Evolutionary conservation across 2,113 vertebrate genomes (phyloP).

Genomic region (Chaenogobius annularis): DNA sequence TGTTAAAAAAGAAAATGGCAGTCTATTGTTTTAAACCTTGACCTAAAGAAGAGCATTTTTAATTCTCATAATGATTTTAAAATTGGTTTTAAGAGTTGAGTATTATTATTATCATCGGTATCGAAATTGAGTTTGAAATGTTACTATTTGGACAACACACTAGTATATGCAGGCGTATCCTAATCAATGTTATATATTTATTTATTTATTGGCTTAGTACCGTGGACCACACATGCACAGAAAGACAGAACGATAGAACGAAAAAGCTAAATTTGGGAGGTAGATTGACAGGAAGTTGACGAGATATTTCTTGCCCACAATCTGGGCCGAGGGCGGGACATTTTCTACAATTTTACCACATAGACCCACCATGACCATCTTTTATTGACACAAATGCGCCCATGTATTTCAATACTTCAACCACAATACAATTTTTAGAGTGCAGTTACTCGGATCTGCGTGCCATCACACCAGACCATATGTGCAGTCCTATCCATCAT

Average conservation of each 20-base stretch:
- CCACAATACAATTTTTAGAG: slow-evolving; percentile 47
- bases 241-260: slow-evolving; percentile 3
- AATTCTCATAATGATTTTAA: too few relatives aligned
- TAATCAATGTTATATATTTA: not conserved
- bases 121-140: too few relatives aligned
- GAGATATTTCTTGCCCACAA: slow-evolving; percentile 60
- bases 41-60: too few relatives aligned
- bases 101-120: too few relatives aligned
- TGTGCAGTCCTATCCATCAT: slow-evolving; percentile 41
- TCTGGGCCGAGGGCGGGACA: slow-evolving; percentile 34
- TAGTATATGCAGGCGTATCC: not conserved
- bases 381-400: slow-evolving; percentile 53
- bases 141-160: too few relatives aligned
- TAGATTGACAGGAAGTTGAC: slow-evolving; percentile 52
- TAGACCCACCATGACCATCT: slow-evolving; percentile 24
- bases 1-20: too few relatives aligned
- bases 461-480: slow-evolving; percentile 7
- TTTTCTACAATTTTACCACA: slow-evolving; percentile 28
- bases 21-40: too few relatives aligned
- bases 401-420: slow-evolving; percentile 61
- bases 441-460: slow-evolving; percentile 13
- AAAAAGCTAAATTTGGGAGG: slow-evolving; percentile 23
- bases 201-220: not conserved
- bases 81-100: too few relatives aligned
- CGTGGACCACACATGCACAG: slow-evolving; percentile 60